Evolutionary conservation across 2,113 vertebrate genomes (phyloP), one percentile per base, ranked within the genome.

Genomic region (Pteropus alecto): DNA sequence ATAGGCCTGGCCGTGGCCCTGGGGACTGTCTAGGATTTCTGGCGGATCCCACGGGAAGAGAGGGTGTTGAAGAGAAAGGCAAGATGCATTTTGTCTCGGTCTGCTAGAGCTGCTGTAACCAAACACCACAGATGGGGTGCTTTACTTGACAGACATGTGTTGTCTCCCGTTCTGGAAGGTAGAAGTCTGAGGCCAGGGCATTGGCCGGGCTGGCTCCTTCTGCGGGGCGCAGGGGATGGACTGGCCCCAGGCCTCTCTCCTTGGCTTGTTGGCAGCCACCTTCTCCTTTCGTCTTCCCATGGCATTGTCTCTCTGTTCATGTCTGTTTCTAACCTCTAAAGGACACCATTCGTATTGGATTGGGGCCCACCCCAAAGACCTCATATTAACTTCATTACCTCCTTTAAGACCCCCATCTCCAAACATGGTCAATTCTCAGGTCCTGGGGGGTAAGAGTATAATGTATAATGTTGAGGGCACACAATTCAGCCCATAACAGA

Each of bases 101-200:
- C 28, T 1, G 33, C 61, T 35, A 0, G 0, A 22, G 43, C 21
- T 18, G 61, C 82, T 4, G 0, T 26, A 35, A 24, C 13, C 35
- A 26, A 48, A 63, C 10, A 38, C 61, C 35, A 5, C 10, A 16
- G 8, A 79, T 2, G 6, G 10, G 35, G 19, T 79, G 61, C n/a
- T 48, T 79, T n/a, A 56, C 51, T 58, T 35, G 79, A 19, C 9
- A 41, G 76, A 16, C 9, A 18, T 79, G 24, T 43, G 10, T 43
- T 48, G 58, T 56, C 35, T 68, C 74, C 43, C 19, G 67, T 78
- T 78, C 19, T 68, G 76, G 61, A 68, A 35, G 28, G 46, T 43
- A 43, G 71, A 56, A 79, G 28, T n/a, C 61, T 10, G 28, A 65
- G 60, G 22, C 24, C 81, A 8, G 15, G 30, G 41, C 46, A n/a